Evolutionary conservation across 2,888 invertebrate species (phyloP).

Genomic region (Ditylenchus weischeri): DNA sequence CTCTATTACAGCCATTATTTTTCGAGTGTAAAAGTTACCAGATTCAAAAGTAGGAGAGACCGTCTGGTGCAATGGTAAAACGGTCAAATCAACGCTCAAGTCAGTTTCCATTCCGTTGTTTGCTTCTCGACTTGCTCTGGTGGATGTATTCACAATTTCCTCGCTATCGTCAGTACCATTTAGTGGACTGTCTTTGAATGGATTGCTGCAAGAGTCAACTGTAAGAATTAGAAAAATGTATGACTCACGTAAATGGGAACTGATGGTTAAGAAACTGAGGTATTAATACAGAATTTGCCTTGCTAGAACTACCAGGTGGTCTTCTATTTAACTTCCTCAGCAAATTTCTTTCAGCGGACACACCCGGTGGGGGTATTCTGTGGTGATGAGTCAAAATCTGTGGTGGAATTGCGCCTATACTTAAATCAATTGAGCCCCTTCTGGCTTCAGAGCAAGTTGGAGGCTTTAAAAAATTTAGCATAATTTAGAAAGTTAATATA

Average conservation of each 20-base stretch:
- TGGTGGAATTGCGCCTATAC: neutral
- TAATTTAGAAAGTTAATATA: neutral
- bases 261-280: too few relatives aligned
- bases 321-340: constrained; percentile 1
- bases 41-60: neutral
- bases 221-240: neutral
- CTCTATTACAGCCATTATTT: too few relatives aligned
- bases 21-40: neutral
- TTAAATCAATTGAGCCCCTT: neutral
- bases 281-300: too few relatives aligned
- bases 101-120: constrained; percentile 51
- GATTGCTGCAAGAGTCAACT: neutral
- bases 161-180: constrained; percentile 20
- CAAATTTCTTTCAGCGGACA: constrained; percentile 6
- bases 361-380: constrained; percentile 2
- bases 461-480: constrained; percentile 18
- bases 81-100: constrained; percentile 42
- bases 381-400: constrained; percentile 19
- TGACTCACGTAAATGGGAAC: too few relatives aligned
- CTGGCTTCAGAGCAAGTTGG: constrained; percentile 26
- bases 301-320: neutral
- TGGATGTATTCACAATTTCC: constrained; percentile 3
- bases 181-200: neutral
- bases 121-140: constrained; percentile 11
- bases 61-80: constrained; percentile 41